Base-by-base conservation (phyloP, 1,140 invertebrate species). In the Carposina sasakii region DNA sequence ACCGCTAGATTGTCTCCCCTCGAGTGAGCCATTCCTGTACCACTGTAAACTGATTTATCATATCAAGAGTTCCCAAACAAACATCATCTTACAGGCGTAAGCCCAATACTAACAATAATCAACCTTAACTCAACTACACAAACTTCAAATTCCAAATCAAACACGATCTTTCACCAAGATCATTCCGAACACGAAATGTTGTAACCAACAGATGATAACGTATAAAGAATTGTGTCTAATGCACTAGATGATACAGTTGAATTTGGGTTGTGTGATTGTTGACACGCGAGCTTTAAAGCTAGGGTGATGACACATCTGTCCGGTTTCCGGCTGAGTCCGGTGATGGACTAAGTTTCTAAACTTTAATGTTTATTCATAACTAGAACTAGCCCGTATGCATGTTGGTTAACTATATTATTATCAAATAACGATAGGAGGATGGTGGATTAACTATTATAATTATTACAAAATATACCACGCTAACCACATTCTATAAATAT, bases 21-120 rank as follows among this genome's bases (percentile, higher is more conserved):
- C 71, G 60, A 76, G 71, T 71, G 70, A 78, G 69, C 64, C 70
- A 66, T 77, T 74, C 67, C 58, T n/a, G n/a, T n/a, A 58, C 52
- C 56, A 56, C 64, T 74, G 60, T 72, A 78, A 78, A 78, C 76
- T 83, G 79, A 83, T 83, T 83, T 83, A 83, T 79, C 79, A 83
- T 79, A 81, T 79, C 76, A 71, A 57, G 68, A 75, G 74, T 81
- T 77, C 52, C 47, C 60, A 77, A 83, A 83, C 79, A 81, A 82
- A 75, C 78, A 71, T 82, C 76, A 81, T 82, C 76, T 82, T 76
- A 77, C 76, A 83, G 70, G 65, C 73, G 77, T 83, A 79, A 83
- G 78, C 75, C 76, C n/a, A n/a, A n/a, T n/a, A n/a, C n/a, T n/a
- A n/a, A n/a, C n/a, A n/a, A n/a, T n/a, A n/a, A n/a, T n/a, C n/a